Evolutionary conservation across 2,113 vertebrate species (phyloP), one percentile per base, ranked within the genome.

Genomic region (Casuarius casuarius): DNA sequence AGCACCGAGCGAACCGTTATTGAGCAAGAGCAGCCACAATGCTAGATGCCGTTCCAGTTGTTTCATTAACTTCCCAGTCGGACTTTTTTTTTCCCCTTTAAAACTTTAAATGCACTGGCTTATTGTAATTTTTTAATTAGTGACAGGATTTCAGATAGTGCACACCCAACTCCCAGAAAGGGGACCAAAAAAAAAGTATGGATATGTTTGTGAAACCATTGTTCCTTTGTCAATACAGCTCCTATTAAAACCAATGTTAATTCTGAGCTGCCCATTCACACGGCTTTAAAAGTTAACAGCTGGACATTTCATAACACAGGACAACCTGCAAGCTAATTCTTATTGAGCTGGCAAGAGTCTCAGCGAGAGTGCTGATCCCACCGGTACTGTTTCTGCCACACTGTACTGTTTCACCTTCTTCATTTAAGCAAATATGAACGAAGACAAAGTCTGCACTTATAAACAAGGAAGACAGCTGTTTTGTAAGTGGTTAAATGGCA

Each of bases 111-210:
- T 49, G 51, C 78, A 77, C 54, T 83, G 61, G 12, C 46, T 96
- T 63, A 95, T 74, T 94, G 87, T 86, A 56, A 77, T 52, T 80
- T 46, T 85, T 85, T 94, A 93, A 80, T 93, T 77, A 83, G 46
- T 4, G 9, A 18, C 65, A 80, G 93, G 58, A 79, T 59, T 90
- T 44, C 95, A 93, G 87, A 96, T 56, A 86, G 87, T 19, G 72
- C 93, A 96, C 82, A 93, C 63, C 73, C 95, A 87, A 0, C 3
- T 76, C 73, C 61, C 35, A 46, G 67, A 54, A 42, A 21, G 22
- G 81, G 59, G 54, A 1, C 5, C 38, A 38, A 38, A 10, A 51
- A 46, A 68, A 35, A 62, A 74, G 23, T 70, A 94, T 11, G 2
- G 52, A 82, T 44, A 19, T 0, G 1, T 79, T 86, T 83, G 63